Conservation (phyloP, 2,888 invertebrate species). For the Chloroclystis v-ata region DNA sequence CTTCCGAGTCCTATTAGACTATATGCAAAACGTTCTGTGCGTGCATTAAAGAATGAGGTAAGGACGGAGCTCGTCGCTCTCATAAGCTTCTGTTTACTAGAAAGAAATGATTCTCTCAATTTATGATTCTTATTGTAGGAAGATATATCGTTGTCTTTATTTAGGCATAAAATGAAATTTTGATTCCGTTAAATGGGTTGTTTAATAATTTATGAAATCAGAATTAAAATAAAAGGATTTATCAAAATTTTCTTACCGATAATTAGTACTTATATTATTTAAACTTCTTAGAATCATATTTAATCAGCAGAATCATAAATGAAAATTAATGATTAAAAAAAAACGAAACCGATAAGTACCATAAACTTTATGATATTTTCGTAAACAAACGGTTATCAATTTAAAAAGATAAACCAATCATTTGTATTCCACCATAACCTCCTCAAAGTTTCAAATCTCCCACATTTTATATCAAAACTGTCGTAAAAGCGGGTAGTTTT, state of each 20-base stretch:
- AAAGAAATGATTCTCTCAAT: conserved; percentile 1
- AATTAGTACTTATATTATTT: too few relatives aligned
- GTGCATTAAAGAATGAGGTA: conserved; percentile 13
- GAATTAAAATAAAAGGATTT: too few relatives aligned
- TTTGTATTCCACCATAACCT: conserved; percentile 17
- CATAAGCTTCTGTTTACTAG: conserved; percentile 8
- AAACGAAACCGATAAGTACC: too few relatives aligned
- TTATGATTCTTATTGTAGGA: neutral
- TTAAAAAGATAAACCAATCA: conserved; percentile 12
- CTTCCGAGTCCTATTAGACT: neutral
- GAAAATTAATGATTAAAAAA: too few relatives aligned
- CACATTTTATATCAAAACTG: conserved; percentile 28
- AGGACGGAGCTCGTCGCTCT: conserved; percentile 4
- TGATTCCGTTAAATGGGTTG: too few relatives aligned
- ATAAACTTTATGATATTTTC: conserved; percentile 9
- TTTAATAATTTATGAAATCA: too few relatives aligned
- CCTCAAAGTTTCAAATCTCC: conserved; percentile 22
- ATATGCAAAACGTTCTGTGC: conserved; percentile 13
- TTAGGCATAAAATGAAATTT: too few relatives aligned
- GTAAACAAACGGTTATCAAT: neutral
- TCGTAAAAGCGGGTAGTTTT: conserved; percentile 29
- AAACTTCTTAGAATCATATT: too few relatives aligned
- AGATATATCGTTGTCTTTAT: too few relatives aligned
- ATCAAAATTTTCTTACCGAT: too few relatives aligned
- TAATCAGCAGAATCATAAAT: too few relatives aligned